Conservation (phyloP, 2,113 vertebrate species). For the Noctilio leporinus region DNA sequence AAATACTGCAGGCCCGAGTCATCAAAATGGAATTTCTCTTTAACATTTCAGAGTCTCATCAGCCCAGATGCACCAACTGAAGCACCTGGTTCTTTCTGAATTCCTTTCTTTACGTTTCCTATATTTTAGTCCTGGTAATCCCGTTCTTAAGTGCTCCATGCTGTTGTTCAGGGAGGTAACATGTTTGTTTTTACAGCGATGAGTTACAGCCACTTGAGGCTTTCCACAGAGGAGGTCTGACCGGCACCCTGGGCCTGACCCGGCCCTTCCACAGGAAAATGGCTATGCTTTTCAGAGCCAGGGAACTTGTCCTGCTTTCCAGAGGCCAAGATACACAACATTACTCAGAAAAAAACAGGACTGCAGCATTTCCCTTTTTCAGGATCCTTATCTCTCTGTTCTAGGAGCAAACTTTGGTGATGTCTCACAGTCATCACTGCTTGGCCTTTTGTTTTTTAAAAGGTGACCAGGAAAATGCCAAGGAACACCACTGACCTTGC, state of each 20-base stretch:
- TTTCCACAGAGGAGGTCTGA: constrained; percentile 48
- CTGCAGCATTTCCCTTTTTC: constrained; percentile 24
- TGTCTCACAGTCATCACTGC: neutral
- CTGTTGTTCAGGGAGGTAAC: neutral
- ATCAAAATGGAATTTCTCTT: constrained; percentile 44
- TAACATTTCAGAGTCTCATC: neutral
- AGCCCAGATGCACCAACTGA: neutral
- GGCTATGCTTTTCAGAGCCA: neutral
- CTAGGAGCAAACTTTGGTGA: constrained; percentile 6
- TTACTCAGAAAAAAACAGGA: constrained; percentile 7
- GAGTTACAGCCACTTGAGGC: constrained; percentile 59
- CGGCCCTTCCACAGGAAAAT: constrained; percentile 19
- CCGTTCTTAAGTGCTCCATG: neutral
- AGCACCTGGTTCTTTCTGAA: constrained; percentile 49
- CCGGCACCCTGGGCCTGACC: constrained; percentile 32
- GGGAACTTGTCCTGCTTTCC: neutral
- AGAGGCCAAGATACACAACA: constrained; percentile 29
- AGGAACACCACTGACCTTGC: neutral
- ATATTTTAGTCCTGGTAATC: constrained; percentile 25
- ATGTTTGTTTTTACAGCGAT: constrained; percentile 55
- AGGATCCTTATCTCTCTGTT: constrained; percentile 11
- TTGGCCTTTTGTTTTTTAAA: neutral
- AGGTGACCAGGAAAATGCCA: neutral
- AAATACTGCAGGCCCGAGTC: neutral
- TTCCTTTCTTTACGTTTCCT: constrained; percentile 1